phyloP scores from a whole-genome alignment of 2,113 vertebrate species.

The Microcebus lehilahytsara region DNA sequence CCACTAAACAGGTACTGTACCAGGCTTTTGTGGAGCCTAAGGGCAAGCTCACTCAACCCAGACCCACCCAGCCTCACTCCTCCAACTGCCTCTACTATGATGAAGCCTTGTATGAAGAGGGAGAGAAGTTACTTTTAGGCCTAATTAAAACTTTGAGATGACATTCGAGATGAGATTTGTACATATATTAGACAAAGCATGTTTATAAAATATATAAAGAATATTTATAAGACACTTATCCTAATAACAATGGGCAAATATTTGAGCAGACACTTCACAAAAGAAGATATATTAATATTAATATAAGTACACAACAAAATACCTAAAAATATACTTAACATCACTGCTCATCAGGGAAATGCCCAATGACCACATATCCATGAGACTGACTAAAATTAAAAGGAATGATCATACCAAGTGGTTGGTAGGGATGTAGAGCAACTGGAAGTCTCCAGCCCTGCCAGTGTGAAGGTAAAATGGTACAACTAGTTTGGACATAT shows the following conservation, averaged over 20 bases:
- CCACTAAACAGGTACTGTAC: no score
- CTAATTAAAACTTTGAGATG: no score
- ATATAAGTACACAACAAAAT: not conserved
- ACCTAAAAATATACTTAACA: not conserved
- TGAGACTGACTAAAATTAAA: not conserved
- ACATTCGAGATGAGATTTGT: no score
- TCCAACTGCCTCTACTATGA: no score
- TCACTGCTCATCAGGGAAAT: not conserved
- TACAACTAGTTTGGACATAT: not conserved
- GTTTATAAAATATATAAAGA: not conserved
- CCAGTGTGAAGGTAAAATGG: not conserved
- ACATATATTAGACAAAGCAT: not conserved
- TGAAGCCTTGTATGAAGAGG: no score
- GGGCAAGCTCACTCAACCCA: no score
- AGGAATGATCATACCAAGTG: not conserved
- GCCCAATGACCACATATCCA: not conserved
- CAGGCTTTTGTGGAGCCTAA: no score
- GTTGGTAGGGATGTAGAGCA: not conserved
- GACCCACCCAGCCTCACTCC: no score
- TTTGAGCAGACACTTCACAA: not conserved
- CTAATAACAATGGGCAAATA: not conserved
- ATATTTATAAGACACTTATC: not conserved
- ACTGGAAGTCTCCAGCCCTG: not conserved
- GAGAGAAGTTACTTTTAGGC: no score
- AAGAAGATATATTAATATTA: not conserved